Conservation (phyloP, 1,140 invertebrate genomes). For the Brachionus paranguensis region DNA sequence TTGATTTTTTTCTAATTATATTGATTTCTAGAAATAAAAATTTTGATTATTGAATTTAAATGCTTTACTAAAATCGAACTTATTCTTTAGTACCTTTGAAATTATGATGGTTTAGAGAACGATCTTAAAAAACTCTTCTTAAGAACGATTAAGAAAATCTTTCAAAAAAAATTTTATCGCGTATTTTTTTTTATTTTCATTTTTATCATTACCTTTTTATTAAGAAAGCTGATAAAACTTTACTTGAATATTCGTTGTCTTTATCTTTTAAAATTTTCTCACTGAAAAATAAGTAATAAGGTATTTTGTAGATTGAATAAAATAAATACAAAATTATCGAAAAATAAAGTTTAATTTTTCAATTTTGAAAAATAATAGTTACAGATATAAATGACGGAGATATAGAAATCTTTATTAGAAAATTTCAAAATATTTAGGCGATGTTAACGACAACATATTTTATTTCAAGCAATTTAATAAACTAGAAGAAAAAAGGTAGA, state of each 20-base stretch:
- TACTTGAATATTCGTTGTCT: too few relatives aligned
- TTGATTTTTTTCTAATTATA: not conserved
- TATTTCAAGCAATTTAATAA: not conserved
- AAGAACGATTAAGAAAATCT: too few relatives aligned
- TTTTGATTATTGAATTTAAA: not conserved
- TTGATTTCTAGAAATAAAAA: not conserved
- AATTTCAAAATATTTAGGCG: conserved; percentile 22
- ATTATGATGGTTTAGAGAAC: too few relatives aligned
- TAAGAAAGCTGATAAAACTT: too few relatives aligned
- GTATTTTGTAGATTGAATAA: not conserved
- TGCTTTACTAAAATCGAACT: too few relatives aligned
- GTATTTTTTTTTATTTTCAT: too few relatives aligned
- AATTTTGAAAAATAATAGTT: not conserved
- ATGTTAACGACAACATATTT: not conserved
- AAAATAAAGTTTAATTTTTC: not conserved
- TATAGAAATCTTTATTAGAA: not conserved
- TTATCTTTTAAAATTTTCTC: too few relatives aligned
- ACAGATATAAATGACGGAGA: not conserved
- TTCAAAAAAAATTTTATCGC: too few relatives aligned
- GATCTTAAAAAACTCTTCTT: too few relatives aligned
- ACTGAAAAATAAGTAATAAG: too few relatives aligned
- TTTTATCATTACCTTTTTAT: too few relatives aligned
- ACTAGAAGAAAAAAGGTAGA: not conserved
- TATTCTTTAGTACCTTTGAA: too few relatives aligned
- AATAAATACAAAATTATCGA: not conserved